Base-by-base conservation (phyloP, 2,888 invertebrate species). In the Platycheirus albimanus region DNA sequence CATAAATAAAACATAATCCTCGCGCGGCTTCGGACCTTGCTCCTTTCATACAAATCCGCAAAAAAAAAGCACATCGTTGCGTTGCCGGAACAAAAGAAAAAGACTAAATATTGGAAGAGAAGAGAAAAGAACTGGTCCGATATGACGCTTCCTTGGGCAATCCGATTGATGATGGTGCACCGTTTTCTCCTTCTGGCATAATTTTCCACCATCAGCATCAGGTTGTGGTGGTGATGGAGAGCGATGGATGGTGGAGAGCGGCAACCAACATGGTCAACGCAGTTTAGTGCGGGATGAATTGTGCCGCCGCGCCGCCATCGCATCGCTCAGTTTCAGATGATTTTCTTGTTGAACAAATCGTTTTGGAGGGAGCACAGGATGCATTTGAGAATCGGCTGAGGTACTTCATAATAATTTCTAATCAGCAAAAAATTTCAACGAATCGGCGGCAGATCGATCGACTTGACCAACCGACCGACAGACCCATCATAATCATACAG, bases 1-100 rank as follows among this genome's bases (percentile, higher is more conserved):
- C 90, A 90, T 90, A 90, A 90, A 90, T 90, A 90, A 90, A 91
- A 90, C 90, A 91, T 91, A 90, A 90, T 90, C 89, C 89, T 83
- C 72, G 78, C 83, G 74, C 78, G 72, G 78, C 78, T 88, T 87
- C 86, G 58, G 30, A 51, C 85, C 86, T 30, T 85, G 78, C 85
- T 80, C 83, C 61, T 64, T 84, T 86, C 45, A 45, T 10, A 30
- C 17, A 11, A 13, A 71, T 10, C 41, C 3, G 19, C 24, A 56
- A 15, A 41, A 54, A 51, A 52, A 30, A 28, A 58, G 0, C 13
- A 19, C 51, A 61, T 36, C 61, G 38, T 63, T 61, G 76, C 61
- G 38, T 63, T 61, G 76, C 61, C 45, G 61, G 19, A 61, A 45
- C 30, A 64, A 49, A 49, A 30, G 28, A 41, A 58, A 41, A 47